Base-by-base conservation (phyloP, 2,888 invertebrate species). In the Scaptomyza flava region DNA sequence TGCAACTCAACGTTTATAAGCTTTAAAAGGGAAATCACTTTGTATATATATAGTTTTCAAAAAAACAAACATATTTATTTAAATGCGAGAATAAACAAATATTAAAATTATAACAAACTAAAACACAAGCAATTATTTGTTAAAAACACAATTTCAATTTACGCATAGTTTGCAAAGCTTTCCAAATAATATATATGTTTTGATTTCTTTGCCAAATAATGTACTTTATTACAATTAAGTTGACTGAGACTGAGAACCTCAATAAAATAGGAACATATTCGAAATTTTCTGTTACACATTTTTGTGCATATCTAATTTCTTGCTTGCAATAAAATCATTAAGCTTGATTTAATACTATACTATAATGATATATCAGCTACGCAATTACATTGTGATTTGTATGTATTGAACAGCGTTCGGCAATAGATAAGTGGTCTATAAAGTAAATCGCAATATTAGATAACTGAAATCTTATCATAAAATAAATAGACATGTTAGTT, bases 391-490 rank as follows among this genome's bases (percentile, higher is more conserved):
- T 69, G 45, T 52, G 52, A 62, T 52, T 45, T 63, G 43, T 63
- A 23, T 46, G 46, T 54, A 36, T 53, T 38, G 31, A 53, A 48
- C 23, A 41, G 27, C 53, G 43, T 34, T 31, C 33, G 47, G 20
- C 27, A 51, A 47, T 48, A 30, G 57, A 47, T 41, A 46, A 46
- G 45, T 31, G 51, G 12, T 27, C 9, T 45, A 33, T 54, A 46
- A 51, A 41, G 33, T 36, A 53, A 66, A 72, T 66, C 47, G 57
- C 56, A 77, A 14, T 60, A 50, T 61, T 57, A 72, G 77, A 59
- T 67, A 77, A 67, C 54, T 45, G n/a, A 31, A 58, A 47, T 42
- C 78, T 62, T 67, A 74, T 74, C 73, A 41, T n/a, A 36, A 31
- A 59, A 14, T 31, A 51, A 42, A 52, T 41, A 59, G 12, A 38